Base-by-base conservation (phyloP, 2,888 invertebrate species). In the Helobdella robusta region DNA sequence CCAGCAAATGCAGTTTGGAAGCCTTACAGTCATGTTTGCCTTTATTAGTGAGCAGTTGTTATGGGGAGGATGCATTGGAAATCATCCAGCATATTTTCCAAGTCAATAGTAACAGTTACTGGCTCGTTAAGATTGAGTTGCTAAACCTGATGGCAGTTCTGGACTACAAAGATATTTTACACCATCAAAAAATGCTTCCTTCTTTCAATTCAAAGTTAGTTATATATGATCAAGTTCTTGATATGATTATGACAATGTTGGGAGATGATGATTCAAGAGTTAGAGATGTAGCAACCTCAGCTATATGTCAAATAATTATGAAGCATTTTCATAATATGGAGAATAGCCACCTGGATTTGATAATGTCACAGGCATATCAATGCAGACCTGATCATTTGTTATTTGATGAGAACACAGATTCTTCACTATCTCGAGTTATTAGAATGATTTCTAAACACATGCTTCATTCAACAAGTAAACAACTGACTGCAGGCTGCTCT, bases 241-340 rank as follows among this genome's bases (percentile, higher is more conserved):
- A 85, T 68, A 83, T 87, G 0, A 78, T 90, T 8, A 79, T 86
- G 23, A 80, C 83, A 15, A 79, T 89, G 68, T 77, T 90, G 1
- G 83, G 83, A 5, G 89, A 89, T 77, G 86, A 86, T 69, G 90
- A 91, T 77, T 84, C 84, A 65, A 83, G 89, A 76, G 89, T 91
- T 0, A 82, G 91, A 67, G 83, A 83, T 67, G 86, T 88, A 0
- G 85, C 89, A 0, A 83, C 87, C 0, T 81, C 83, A 56, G 83
- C 87, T 2, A 83, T 90, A 65, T 81, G 84, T 50, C n/a, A n/a
- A n/a, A n/a, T n/a, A n/a, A n/a, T n/a, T n/a, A n/a, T n/a, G n/a
- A n/a, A n/a, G n/a, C n/a, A n/a, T n/a, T n/a, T n/a, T n/a, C n/a
- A n/a, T n/a, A n/a, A n/a, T n/a, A n/a, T n/a, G n/a, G n/a, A n/a